Conservation (phyloP, 2,113 vertebrate species). For the Bufo bufo region DNA sequence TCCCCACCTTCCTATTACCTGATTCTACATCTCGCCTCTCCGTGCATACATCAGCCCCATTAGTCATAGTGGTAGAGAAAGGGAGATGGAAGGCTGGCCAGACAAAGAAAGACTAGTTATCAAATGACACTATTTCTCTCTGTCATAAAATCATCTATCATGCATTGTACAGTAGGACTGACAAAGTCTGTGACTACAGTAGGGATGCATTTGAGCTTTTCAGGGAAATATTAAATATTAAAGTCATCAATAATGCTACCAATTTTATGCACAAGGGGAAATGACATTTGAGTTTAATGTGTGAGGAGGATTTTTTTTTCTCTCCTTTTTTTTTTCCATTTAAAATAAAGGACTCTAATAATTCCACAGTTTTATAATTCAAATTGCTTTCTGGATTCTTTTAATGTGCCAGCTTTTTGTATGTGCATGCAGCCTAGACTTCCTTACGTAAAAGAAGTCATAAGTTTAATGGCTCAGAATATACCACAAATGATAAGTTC, state of each 20-base stretch:
- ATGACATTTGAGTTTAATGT: constrained; percentile 26
- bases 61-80: constrained; percentile 46
- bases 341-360: constrained; percentile 13
- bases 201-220: not conserved
- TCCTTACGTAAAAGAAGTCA: not conserved
- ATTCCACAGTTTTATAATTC: not conserved
- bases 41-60: constrained; percentile 14
- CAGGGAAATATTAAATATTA: constrained; percentile 20
- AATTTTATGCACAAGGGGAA: constrained; percentile 23
- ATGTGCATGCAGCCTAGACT: not conserved
- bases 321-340: not conserved
- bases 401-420: not conserved
- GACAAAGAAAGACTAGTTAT: constrained; percentile 39
- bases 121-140: constrained; percentile 46
- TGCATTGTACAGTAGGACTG: not conserved
- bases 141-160: constrained; percentile 40
- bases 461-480: not conserved
- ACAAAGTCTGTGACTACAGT: constrained; percentile 26
- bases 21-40: constrained; percentile 42
- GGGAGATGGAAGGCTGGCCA: constrained; percentile 37
- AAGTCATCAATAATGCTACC: constrained; percentile 38
- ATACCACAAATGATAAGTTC: not conserved
- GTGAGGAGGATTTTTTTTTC: not conserved
- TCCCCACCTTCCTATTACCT: constrained; percentile 55
- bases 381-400: not conserved